Evolutionary conservation across 2,888 invertebrate species (phyloP).

Genomic region (Carterocephalus palaemon): DNA sequence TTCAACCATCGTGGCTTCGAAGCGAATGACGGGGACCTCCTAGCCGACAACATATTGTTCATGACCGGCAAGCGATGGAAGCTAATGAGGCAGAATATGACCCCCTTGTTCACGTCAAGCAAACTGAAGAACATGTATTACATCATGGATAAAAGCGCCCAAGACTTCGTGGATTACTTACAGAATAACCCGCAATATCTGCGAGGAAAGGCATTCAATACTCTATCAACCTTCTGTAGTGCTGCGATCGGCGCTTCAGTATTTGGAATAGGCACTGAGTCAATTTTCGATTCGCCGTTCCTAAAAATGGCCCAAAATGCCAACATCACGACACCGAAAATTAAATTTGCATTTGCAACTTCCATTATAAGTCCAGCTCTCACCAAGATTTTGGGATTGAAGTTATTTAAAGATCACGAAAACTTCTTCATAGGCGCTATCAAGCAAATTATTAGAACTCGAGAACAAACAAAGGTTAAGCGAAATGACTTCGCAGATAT

Average conservation of each 20-base stretch:
- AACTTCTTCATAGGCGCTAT: slow-evolving; percentile 34
- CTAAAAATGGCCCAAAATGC: slow-evolving; percentile 39
- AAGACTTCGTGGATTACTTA: slow-evolving; percentile 47
- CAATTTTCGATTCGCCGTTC: slow-evolving; percentile 55
- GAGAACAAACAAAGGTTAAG: slow-evolving; percentile 28
- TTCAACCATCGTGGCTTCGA: slow-evolving; percentile 48
- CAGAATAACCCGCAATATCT: slow-evolving; percentile 39
- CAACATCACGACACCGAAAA: slow-evolving; percentile 16
- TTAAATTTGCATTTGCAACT: slow-evolving; percentile 38
- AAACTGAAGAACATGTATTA: slow-evolving; percentile 61
- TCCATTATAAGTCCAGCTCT: slow-evolving; percentile 30
- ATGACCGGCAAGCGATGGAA: slow-evolving; percentile 52
- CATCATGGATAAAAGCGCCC: slow-evolving; percentile 50
- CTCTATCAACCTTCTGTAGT: slow-evolving; percentile 41
- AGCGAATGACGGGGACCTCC: slow-evolving; percentile 38
- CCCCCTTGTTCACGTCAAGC: slow-evolving; percentile 52
- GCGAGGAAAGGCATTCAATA: slow-evolving; percentile 36
- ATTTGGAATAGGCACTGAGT: slow-evolving; percentile 54
- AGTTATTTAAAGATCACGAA: slow-evolving; percentile 28
- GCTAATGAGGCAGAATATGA: slow-evolving; percentile 54
- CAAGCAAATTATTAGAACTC: slow-evolving; percentile 29
- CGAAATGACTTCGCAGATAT: slow-evolving; percentile 36
- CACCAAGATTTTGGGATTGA: slow-evolving; percentile 24
- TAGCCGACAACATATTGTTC: slow-evolving; percentile 47
- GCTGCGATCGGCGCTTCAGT: slow-evolving; percentile 55